Percentiles rank a stretch among this genome's conserved stretches.
Evolutionary conservation across 2,113 vertebrate species (phyloP).

Genomic region (Sphaerodactylus townsendi): DNA sequence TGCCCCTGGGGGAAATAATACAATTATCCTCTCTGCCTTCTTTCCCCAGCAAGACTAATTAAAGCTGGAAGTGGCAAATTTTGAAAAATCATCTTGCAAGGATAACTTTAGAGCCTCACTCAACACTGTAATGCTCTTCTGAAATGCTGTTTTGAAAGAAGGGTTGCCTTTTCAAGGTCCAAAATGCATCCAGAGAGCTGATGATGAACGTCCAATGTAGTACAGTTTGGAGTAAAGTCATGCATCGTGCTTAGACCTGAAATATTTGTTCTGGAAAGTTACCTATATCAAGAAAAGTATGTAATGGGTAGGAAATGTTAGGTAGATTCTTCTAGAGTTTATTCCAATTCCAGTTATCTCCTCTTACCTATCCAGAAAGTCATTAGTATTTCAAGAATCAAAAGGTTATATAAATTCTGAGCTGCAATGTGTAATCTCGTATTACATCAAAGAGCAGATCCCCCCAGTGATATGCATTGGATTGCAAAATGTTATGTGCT

Average conservation of each 20-base stretch:
- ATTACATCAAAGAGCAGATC: conserved; percentile 1
- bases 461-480: fast-evolving
- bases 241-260: conserved; percentile 7
- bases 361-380: conserved; percentile 50
- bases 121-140: too few species aligned
- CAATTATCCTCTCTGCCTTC: too few species aligned
- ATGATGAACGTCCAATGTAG: background rate
- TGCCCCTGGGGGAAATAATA: too few species aligned
- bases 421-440: background rate
- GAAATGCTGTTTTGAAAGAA: too few species aligned
- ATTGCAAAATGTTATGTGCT: background rate
- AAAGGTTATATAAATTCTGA: conserved; percentile 53
- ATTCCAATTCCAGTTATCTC: conserved; percentile 38
- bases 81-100: too few species aligned
- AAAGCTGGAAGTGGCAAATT: too few species aligned
- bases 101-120: too few species aligned
- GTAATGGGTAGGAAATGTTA: background rate
- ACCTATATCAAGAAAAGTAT: conserved; percentile 34
- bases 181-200: too few species aligned
- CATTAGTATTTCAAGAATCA: conserved; percentile 51
- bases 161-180: too few species aligned
- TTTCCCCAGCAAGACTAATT: too few species aligned
- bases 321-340: conserved; percentile 11
- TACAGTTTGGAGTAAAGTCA: background rate
- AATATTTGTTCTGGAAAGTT: background rate